Base-by-base conservation (phyloP, 2,797 vertebrate genomes). In the Monodelphis domestica region DNA sequence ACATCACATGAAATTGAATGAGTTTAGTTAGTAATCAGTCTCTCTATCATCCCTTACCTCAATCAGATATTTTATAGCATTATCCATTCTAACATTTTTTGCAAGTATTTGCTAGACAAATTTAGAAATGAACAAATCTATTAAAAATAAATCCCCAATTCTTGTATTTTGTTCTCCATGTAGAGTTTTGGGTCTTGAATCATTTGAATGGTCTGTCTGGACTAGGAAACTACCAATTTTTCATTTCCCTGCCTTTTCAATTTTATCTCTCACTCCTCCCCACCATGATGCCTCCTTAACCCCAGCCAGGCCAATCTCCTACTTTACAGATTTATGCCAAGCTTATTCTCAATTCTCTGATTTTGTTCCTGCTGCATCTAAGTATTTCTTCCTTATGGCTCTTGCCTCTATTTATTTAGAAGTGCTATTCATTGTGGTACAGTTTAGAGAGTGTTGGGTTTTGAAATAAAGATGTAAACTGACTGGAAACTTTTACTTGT, bases 1-100 rank as follows among this genome's bases (percentile, higher is more conserved):
- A 91, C 59, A 91, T 92, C 92, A n/a, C 87, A 54, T 84, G 87
- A 70, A 95, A 21, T 70, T 53, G n/a, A 89, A 50, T 91, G 95
- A 84, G 53, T 78, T 93, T 90, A 89, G 6, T 12, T 50, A 54
- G 88, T 89, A 52, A 78, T 57, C 24, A 90, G 6, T 87, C 45
- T 90, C 15, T 88, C 54, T 51, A 63, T 57, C 90, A n/a, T 17
- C 84, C 50, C 87, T 93, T 17, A 30, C 55, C 30, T 57, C 26
- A 51, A 29, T 33, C 54, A 28, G 52, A 94, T 45, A 88, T 53
- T 87, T 70, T 92, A 11, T n/a, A 89, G 12, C 54, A 26, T 53
- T 91, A 33, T 54, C 94, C 91, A 33, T 84, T 84, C 51, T 91
- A 88, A 87, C 5, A 45, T 89, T 94, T 84, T 84, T 89, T 70